Percentiles rank a stretch among this genome's conserved stretches.
phyloP scores from a whole-genome alignment of 1,140 invertebrate species.

The Papilio xuthus region DNA sequence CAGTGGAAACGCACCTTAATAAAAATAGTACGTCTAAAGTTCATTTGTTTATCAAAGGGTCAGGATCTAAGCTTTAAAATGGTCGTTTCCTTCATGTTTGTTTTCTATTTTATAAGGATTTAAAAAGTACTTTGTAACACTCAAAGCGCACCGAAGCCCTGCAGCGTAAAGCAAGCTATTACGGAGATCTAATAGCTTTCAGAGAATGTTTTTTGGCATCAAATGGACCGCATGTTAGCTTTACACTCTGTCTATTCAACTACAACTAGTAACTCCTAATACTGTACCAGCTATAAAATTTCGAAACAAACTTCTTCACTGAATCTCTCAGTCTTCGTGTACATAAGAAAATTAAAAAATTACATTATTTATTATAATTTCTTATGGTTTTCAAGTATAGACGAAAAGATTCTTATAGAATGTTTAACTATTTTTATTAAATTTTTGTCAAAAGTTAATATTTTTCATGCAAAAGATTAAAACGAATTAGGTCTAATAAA shows the following conservation, averaged over 20 bases:
- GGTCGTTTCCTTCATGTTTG: not conserved
- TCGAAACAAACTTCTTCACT: too few relatives aligned
- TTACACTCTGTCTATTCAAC: conserved; percentile 7
- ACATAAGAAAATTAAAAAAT: too few relatives aligned
- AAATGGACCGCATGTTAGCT: conserved; percentile 23
- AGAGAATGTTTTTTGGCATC: conserved; percentile 16
- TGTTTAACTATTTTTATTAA: too few relatives aligned
- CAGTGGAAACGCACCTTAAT: not conserved
- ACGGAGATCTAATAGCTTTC: conserved; percentile 7
- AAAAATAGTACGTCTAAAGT: not conserved
- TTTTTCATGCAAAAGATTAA: too few relatives aligned
- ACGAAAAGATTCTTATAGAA: too few relatives aligned
- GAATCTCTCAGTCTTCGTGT: too few relatives aligned
- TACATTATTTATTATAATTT: too few relatives aligned
- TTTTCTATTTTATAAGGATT: conserved; percentile 8
- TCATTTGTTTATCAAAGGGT: not conserved
- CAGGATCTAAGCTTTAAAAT: not conserved
- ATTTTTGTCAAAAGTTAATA: too few relatives aligned
- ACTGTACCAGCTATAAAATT: not conserved
- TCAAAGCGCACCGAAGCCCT: not conserved
- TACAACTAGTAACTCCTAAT: not conserved
- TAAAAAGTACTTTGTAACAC: conserved; percentile 5
- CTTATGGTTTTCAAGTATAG: too few relatives aligned
- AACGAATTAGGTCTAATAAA: too few relatives aligned
- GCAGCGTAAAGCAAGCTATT: conserved; percentile 12